These are phyloP conservation scores for Crotalus tigris DNA, from an alignment of 2,113 vertebrate genomes.

Conservation along the genomic window DNA sequence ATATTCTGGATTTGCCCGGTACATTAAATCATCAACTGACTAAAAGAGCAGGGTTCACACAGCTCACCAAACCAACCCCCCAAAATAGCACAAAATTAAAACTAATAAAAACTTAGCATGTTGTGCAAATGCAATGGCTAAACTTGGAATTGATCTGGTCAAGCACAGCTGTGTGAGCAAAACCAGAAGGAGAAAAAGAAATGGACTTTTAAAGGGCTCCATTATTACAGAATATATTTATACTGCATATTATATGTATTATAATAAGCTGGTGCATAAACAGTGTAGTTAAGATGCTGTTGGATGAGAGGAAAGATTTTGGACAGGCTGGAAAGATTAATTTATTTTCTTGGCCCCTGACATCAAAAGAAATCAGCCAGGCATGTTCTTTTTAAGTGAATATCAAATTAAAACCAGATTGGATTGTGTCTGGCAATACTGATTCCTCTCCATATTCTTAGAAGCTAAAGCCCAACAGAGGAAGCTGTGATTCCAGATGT, in stretches of 20 bases:
- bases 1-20: not conserved
- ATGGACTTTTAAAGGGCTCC: not conserved
- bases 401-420: not conserved
- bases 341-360: rapidly evolving
- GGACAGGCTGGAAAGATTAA: not conserved
- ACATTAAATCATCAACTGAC: not conserved
- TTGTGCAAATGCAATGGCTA: not conserved
- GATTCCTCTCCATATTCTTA: conserved; percentile 25
- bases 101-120: not conserved
- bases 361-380: not conserved
- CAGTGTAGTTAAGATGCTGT: not conserved
- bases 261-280: not conserved
- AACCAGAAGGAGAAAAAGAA: not conserved
- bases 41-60: not conserved
- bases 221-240: not conserved
- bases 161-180: not conserved
- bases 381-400: conserved; percentile 2
- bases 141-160: not conserved
- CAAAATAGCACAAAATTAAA: not conserved
- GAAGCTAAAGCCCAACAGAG: conserved; percentile 45
- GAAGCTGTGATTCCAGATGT: conserved; percentile 43
- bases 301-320: not conserved
- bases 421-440: conserved; percentile 14
- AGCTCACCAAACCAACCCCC: not conserved
- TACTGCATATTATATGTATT: not conserved